Evolutionary conservation across 2,888 invertebrate species (phyloP).

Genomic region (Cantharis nigra): DNA sequence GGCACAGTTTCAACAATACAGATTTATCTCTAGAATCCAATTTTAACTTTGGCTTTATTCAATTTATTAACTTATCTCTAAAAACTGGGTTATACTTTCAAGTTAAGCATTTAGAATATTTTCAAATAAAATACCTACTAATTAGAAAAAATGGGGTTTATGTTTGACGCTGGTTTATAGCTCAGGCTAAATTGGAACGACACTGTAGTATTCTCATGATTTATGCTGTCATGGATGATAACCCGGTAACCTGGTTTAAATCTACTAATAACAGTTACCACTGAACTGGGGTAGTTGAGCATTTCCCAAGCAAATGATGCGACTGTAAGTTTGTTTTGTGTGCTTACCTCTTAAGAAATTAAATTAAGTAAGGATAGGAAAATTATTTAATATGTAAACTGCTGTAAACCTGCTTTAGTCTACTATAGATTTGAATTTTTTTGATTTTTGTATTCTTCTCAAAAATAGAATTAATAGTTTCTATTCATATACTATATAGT

Average conservation of each 20-base stretch:
- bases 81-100: neutral
- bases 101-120: neutral
- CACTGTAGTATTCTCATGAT: neutral
- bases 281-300: neutral
- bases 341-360: neutral
- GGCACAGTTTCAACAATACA: neutral
- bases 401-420: neutral
- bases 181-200: neutral
- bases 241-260: neutral
- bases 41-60: neutral
- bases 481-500: too few relatives aligned
- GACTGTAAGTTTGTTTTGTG: neutral
- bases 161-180: too few relatives aligned
- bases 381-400: neutral
- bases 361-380: neutral
- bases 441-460: neutral
- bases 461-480: too few relatives aligned
- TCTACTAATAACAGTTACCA: neutral
- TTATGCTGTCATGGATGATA: neutral
- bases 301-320: neutral
- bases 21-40: neutral
- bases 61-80: neutral
- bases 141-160: neutral
- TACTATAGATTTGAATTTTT: neutral
- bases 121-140: neutral